Evolutionary conservation across 2,888 invertebrate genomes (phyloP).

Genomic region (Serripes groenlandicus): DNA sequence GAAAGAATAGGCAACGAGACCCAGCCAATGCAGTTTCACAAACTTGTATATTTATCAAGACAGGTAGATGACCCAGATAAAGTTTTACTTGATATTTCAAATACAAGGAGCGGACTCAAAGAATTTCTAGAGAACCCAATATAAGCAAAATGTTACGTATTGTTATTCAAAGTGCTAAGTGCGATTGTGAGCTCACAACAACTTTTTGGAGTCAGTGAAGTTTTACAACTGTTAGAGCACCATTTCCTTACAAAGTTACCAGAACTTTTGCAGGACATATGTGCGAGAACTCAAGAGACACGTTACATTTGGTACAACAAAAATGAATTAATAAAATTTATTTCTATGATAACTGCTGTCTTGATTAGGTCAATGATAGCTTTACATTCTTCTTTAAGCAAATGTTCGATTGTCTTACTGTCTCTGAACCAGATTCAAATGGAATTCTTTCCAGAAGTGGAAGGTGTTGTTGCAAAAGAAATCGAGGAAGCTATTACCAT

Average conservation of each 20-base stretch:
- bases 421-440: neutral
- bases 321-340: neutral
- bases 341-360: constrained; percentile 9
- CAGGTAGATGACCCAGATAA: constrained; percentile 45
- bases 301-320: neutral
- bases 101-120: constrained; percentile 56
- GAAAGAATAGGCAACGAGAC: too few relatives aligned
- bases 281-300: constrained; percentile 5
- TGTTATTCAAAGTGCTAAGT: constrained; percentile 43
- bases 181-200: constrained; percentile 47
- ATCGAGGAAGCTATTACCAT: neutral
- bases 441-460: constrained; percentile 1
- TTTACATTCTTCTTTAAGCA: constrained; percentile 30
- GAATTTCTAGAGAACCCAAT: constrained; percentile 30
- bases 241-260: constrained; percentile 30
- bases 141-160: constrained; percentile 36
- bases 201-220: constrained; percentile 33
- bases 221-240: constrained; percentile 43
- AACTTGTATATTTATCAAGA: constrained; percentile 17
- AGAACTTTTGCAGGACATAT: constrained; percentile 45
- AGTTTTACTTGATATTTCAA: constrained; percentile 52
- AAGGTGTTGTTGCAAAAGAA: neutral
- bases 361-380: constrained; percentile 25
- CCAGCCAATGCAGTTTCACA: neutral
- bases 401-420: neutral